Conservation (phyloP, 2,113 vertebrate genomes). For the Oostethus manadensis region DNA sequence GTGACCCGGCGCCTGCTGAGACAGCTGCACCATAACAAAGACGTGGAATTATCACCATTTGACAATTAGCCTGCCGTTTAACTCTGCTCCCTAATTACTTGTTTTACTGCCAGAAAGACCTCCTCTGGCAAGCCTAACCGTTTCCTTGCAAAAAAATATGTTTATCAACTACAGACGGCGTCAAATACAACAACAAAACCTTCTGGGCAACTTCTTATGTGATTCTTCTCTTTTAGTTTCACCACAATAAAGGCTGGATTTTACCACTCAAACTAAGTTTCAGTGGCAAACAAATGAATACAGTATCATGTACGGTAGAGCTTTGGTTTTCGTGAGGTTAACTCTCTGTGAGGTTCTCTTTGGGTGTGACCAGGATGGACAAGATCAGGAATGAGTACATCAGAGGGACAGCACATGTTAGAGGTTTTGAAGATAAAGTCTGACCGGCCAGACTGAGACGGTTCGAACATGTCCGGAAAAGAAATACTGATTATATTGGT, state of each 20-base stretch:
- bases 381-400: too few species aligned
- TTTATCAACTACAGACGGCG: conserved; percentile 29
- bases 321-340: too few species aligned
- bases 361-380: too few species aligned
- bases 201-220: conserved; percentile 14
- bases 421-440: too few species aligned
- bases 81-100: conserved; percentile 87
- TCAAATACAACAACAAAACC: conserved; percentile 5
- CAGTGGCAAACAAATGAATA: too few species aligned
- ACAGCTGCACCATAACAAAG: conserved; percentile 85
- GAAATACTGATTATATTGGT: too few species aligned
- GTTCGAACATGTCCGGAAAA: too few species aligned
- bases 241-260: not conserved
- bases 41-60: conserved; percentile 90
- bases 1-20: conserved; percentile 78
- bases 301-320: too few species aligned
- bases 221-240: conserved; percentile 9
- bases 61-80: conserved; percentile 88
- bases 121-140: conserved; percentile 43
- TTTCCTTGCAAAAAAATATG: conserved; percentile 39
- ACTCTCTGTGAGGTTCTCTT: too few species aligned
- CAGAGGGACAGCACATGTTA: too few species aligned
- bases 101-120: conserved; percentile 77
- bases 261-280: too few species aligned
- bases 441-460: too few species aligned